Evolutionary conservation across 2,113 vertebrate species (phyloP).

Genomic region (Plectropomus leopardus): DNA sequence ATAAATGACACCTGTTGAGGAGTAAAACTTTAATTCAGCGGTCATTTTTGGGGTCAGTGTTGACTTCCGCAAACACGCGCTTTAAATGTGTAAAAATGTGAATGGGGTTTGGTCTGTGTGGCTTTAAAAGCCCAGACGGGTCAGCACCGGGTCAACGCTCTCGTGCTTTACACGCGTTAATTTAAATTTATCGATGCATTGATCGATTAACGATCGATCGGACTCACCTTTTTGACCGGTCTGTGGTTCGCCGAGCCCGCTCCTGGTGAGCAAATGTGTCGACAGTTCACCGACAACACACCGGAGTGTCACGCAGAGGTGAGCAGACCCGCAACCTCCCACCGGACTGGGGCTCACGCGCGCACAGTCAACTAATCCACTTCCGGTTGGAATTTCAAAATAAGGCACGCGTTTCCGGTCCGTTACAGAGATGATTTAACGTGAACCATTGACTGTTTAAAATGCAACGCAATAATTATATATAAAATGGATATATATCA

Average conservation of each 20-base stretch:
- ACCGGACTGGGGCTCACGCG: not conserved
- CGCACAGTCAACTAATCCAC: not conserved
- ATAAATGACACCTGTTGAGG: too few species aligned
- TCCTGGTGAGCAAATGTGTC: not conserved
- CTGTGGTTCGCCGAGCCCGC: conserved; percentile 11
- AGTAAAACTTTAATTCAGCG: too few species aligned
- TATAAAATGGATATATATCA: too few species aligned
- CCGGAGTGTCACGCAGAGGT: conserved; percentile 40
- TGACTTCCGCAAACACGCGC: too few species aligned
- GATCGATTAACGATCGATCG: not conserved
- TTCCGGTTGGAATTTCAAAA: conserved; percentile 62
- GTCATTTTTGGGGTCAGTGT: too few species aligned
- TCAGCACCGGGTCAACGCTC: not conserved
- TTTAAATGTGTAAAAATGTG: too few species aligned
- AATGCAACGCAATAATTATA: too few species aligned
- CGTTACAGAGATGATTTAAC: not conserved
- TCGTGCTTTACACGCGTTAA: not conserved
- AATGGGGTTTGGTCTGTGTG: too few species aligned
- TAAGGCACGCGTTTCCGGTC: conserved; percentile 5
- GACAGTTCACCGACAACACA: not conserved
- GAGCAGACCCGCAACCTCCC: not conserved
- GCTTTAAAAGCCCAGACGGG: not conserved
- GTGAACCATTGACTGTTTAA: too few species aligned
- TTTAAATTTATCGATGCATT: fast-evolving
- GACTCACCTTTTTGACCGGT: conserved; percentile 46